Conservation (phyloP, 2,113 vertebrate genomes). For the Chlamydotis undulata region DNA sequence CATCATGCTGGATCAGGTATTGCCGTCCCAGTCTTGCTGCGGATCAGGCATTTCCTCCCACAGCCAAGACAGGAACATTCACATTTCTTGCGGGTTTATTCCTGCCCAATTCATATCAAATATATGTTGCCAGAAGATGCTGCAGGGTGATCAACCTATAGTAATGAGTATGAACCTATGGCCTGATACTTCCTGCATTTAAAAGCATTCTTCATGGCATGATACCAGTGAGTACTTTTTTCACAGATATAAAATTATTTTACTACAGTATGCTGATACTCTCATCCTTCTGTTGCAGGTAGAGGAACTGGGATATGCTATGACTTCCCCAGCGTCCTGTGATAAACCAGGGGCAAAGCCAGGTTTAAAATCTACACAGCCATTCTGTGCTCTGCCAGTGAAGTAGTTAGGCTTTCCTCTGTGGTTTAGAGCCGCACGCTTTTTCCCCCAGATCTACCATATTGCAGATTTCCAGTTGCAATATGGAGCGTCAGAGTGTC, state of each 20-base stretch:
- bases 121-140: background rate
- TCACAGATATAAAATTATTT: background rate
- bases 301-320: background rate
- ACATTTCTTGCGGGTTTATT: background rate
- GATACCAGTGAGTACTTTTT: background rate
- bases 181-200: background rate
- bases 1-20: background rate
- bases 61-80: background rate
- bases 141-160: background rate
- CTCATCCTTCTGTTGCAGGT: background rate
- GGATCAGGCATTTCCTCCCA: background rate
- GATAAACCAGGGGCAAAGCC: background rate
- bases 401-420: background rate
- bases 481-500: background rate
- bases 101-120: background rate
- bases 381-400: background rate
- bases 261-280: background rate
- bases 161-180: background rate
- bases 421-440: background rate
- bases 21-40: background rate
- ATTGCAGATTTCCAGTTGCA: background rate
- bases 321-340: background rate
- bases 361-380: background rate
- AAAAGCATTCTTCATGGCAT: background rate
- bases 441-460: background rate